Base-by-base conservation (phyloP, 2,888 invertebrate species). In the Pseudanteris insignis region DNA sequence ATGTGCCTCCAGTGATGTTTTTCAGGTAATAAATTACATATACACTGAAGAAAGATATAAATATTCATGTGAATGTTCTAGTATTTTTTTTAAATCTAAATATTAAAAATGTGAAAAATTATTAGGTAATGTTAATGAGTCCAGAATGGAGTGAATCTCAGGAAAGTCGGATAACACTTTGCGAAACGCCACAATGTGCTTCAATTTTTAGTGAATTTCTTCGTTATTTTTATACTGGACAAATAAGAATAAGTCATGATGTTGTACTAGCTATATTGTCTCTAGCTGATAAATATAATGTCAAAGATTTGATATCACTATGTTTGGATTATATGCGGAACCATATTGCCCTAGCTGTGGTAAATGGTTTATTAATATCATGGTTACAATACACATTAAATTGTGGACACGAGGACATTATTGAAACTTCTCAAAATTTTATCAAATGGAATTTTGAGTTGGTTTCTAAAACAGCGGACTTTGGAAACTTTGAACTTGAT, bases 241-340 rank as follows among this genome's bases (percentile, higher is more conserved):
- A 90, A 81, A 91, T 96, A 67, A 86, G 88, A 70, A 90, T 96
- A 72, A 91, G 91, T 3, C 88, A 93, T 67, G 85, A 86, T 44
- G 89, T 90, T 60, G 95, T 94, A 37, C 86, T 96, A 81, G 92
- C 95, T 3, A 88, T 96, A 67, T 83, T 96, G 43, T 91, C 91
- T 6, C 82, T 96, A 50, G 95, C 94, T 28, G 96, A 96, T 81
- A 96, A 96, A 81, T 96, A 96, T 81, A 94, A 95, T 82, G 92
- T 96, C 8, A 90, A 88, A 84, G 94, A 96, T 81, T 84, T 96
- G 71, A 91, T 91, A 63, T 83, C 85, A 4, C 82, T 94, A 7
- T 96, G 96, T 78, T 84, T 92, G 18, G 85, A 88, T 54, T 96
- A 92, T 79, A 96, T 96, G 96, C 86, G 86, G 40, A 86, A 88